Evolutionary conservation across 2,888 invertebrate genomes (phyloP).

Genomic region (Brenthis ino): DNA sequence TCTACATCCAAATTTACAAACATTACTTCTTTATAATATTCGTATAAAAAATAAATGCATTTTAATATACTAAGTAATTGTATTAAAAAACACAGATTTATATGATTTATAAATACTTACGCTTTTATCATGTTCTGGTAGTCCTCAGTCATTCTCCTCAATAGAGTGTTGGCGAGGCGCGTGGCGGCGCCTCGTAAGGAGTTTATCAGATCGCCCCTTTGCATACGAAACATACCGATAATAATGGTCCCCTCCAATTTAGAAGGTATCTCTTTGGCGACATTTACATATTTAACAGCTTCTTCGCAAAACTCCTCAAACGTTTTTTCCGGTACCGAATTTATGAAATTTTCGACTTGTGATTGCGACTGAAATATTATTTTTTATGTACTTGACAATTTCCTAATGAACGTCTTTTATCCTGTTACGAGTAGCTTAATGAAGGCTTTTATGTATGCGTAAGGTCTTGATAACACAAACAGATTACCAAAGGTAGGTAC

Average conservation of each 20-base stretch:
- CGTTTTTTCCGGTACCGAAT: constrained; percentile 80
- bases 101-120: constrained; percentile 70
- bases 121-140: constrained; percentile 90
- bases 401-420: not conserved
- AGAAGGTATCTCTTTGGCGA: constrained; percentile 84
- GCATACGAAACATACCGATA: constrained; percentile 93
- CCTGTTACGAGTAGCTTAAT: no score
- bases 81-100: not conserved
- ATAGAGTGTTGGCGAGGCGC: constrained; percentile 85
- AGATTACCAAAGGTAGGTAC: no score
- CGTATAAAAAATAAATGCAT: no score
- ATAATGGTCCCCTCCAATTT: constrained; percentile 85
- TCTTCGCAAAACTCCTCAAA: constrained; percentile 85
- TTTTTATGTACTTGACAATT: not conserved
- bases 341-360: constrained; percentile 86
- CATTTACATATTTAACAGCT: constrained; percentile 84
- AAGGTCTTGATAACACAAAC: no score
- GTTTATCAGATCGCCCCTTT: constrained; percentile 89
- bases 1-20: no score
- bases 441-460: no score
- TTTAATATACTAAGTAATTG: no score
- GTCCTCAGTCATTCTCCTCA: constrained; percentile 89
- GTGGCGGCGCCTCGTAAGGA: constrained; percentile 87
- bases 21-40: no score
- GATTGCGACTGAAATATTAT: constrained; percentile 76